Evolutionary conservation across 2,888 invertebrate genomes (phyloP), one percentile per base, ranked within the genome.

Genomic region (Metellina segmentata): DNA sequence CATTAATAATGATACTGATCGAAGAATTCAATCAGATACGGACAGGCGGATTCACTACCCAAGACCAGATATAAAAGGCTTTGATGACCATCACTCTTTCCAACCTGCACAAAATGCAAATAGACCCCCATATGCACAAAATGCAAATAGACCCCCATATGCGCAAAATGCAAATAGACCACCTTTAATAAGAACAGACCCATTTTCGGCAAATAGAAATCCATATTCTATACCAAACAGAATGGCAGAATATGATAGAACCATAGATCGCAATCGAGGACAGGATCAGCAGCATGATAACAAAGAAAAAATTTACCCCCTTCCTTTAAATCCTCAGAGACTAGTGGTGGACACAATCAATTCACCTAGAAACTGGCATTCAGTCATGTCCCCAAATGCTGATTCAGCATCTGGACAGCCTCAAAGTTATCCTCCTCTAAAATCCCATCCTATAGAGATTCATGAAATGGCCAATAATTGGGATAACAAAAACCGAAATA

Each of bases 381-480:
- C 81, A 16, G 86, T 75, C 11, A 70, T 74, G 19, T 78, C 87
- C 7, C 79, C 53, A 61, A 49, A 16, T 11, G n/a, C 75, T 13
- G 89, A 85, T 34, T 49, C 79, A 6, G 69, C 81, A 19, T 61
- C 77, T 19, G 71, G 82, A n/a, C 87, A 87, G 7, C 19, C 78
- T 7, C 86, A 79, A 19, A 61, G 7, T 69, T 79, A 83, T 48
- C 89, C 91, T 78, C 72, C 91, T 51, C 16, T 89, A 19, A 72
- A 85, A 52, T 82, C 91, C 13, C 91, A 86, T 53, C 92, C 92
- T 0, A 85, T 92, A 6, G 92, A 92, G 70, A 92, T 92, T 51
- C 89, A 89, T 52, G 89, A 86, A 81, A 81, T 92, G 11, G 85
- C 92, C 6, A 53, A 48, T 11, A 49, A 9, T 34, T 92, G 92